phyloP scores from a whole-genome alignment of 2,888 invertebrate species.

The Lycaena phlaeas region DNA sequence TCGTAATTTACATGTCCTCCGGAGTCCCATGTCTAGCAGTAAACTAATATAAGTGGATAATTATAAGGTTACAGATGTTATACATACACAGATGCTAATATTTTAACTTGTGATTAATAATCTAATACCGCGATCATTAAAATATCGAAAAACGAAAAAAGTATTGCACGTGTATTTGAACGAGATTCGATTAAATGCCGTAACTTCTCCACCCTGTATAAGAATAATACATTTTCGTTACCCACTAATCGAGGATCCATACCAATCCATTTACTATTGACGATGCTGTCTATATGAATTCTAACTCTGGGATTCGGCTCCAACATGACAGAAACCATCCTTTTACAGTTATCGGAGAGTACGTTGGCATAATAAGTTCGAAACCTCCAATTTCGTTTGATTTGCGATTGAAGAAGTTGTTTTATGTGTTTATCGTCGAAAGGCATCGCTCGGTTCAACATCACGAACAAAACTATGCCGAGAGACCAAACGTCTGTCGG shows the following conservation, averaged over 20 bases:
- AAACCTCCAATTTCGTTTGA: conserved; percentile 78
- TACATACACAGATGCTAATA: no score
- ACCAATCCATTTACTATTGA: conserved; percentile 75
- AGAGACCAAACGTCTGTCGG: conserved; percentile 86
- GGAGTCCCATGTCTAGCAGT: no score
- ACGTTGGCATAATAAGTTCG: conserved; percentile 74
- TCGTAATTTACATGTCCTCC: no score
- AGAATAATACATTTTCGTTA: conserved; percentile 26
- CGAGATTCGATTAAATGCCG: no score
- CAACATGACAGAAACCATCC: conserved; percentile 73
- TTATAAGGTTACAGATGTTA: no score
- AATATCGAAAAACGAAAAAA: no score
- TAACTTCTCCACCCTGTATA: no score
- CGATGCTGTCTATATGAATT: conserved; percentile 71
- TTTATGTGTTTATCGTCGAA: conserved; percentile 85
- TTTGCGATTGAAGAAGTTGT: conserved; percentile 74
- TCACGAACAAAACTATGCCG: conserved; percentile 85
- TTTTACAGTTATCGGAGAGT: conserved; percentile 76
- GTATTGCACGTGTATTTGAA: no score
- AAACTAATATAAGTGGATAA: no score
- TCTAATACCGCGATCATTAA: no score
- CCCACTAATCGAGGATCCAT: conserved; percentile 75
- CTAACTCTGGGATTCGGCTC: conserved; percentile 78
- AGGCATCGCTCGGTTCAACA: conserved; percentile 88
- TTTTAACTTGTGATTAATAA: no score